Evolutionary conservation across 1,140 invertebrate genomes (phyloP).

Genomic region (Caerostris extrusa): DNA sequence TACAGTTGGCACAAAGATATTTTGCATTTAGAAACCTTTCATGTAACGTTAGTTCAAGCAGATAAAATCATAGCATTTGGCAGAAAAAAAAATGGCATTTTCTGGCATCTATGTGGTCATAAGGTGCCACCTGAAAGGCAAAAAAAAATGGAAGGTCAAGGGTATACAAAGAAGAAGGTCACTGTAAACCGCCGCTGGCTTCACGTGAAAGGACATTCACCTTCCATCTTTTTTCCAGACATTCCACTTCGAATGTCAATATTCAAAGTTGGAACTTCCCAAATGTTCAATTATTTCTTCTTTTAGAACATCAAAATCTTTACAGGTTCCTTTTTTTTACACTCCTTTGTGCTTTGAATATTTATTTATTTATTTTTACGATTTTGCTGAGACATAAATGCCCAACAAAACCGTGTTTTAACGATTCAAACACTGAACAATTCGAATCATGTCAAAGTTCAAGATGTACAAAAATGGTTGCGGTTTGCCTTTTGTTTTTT

Average conservation of each 20-base stretch:
- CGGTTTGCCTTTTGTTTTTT: background rate
- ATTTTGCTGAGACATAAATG: background rate
- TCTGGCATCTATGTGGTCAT: background rate
- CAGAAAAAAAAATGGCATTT: background rate
- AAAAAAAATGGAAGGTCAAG: constrained; percentile 7
- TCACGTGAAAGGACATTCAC: constrained; percentile 19
- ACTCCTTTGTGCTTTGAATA: background rate
- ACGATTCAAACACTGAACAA: background rate
- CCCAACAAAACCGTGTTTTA: background rate
- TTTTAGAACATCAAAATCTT: background rate
- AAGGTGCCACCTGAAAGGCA: background rate
- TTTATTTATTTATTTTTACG: background rate
- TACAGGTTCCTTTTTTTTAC: background rate
- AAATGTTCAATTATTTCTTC: background rate
- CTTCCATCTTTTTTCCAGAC: background rate
- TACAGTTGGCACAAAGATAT: too few species aligned
- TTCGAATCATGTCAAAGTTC: background rate
- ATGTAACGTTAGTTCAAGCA: background rate
- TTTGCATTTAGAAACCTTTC: background rate
- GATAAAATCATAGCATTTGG: background rate
- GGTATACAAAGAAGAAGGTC: constrained; percentile 38
- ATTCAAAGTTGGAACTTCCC: constrained; percentile 29
- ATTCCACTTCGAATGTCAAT: constrained; percentile 34
- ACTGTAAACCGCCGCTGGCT: constrained; percentile 14
- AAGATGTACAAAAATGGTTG: background rate